Conservation (phyloP, 2,797 vertebrate genomes). For the Astyanax mexicanus region DNA sequence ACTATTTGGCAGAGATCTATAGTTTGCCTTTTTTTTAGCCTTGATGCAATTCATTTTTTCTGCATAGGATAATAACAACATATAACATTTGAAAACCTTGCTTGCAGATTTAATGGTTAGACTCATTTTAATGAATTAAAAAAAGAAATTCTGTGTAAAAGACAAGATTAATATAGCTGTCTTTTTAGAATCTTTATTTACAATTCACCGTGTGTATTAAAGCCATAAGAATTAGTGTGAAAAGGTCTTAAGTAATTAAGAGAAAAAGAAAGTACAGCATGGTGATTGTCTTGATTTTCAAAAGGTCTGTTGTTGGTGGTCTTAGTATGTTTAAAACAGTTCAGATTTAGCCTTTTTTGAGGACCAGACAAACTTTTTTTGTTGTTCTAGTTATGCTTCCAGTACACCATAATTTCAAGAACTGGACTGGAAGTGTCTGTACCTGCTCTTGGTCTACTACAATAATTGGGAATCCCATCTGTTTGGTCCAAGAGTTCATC, state of each 20-base stretch:
- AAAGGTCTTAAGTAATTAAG: no score
- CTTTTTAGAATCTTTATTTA: no score
- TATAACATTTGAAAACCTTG: no score
- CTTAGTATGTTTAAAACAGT: neutral
- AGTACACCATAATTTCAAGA: neutral
- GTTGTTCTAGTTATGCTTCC: neutral
- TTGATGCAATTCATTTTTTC: neutral
- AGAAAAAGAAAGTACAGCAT: no score
- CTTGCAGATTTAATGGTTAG: no score
- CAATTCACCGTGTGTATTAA: no score
- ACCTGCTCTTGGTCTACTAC: slow-evolving; percentile 95
- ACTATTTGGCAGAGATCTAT: neutral
- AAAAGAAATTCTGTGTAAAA: no score
- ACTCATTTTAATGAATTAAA: no score
- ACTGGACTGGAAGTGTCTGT: slow-evolving; percentile 19
- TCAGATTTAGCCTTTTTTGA: neutral
- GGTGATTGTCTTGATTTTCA: neutral
- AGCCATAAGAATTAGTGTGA: no score
- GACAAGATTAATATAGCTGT: no score
- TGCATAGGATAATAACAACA: no score
- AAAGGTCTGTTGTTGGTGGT: neutral
- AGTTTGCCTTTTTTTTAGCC: neutral
- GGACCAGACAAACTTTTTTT: neutral
- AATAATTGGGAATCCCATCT: slow-evolving; percentile 97
- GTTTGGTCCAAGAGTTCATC: slow-evolving; percentile 98